These are phyloP conservation scores for Chironomus striatipennis DNA, from an alignment of 1,140 invertebrate genomes.

Conservation along the genomic window DNA sequence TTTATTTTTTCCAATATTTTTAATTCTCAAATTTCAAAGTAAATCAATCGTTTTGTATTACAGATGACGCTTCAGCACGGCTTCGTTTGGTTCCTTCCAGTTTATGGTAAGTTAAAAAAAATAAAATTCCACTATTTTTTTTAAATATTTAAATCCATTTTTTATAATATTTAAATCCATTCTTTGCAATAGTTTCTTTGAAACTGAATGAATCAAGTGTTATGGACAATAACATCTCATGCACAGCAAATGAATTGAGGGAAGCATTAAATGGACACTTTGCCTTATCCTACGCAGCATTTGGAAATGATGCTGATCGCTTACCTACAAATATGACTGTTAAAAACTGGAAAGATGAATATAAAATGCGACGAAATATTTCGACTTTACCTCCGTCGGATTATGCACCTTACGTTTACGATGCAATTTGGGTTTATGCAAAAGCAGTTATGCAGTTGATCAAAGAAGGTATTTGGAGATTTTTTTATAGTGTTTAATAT, in stretches of 20 bases:
- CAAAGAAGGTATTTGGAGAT: constrained; percentile 32
- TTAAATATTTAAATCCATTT: too few relatives aligned
- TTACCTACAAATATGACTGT: constrained; percentile 61
- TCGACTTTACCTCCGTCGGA: constrained; percentile 36
- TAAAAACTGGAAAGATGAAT: constrained; percentile 46
- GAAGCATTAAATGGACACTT: constrained; percentile 69
- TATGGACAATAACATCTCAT: constrained; percentile 28
- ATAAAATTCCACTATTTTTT: too few relatives aligned
- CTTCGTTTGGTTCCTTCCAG: constrained; percentile 76
- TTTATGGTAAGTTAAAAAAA: constrained; percentile 43
- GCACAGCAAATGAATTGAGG: constrained; percentile 28
- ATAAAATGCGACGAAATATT: constrained; percentile 31
- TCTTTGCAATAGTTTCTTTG: constrained; percentile 38
- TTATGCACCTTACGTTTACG: constrained; percentile 72
- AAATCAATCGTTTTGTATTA: constrained; percentile 22
- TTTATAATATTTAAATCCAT: too few relatives aligned
- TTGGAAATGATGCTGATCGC: constrained; percentile 46
- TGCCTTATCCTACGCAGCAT: constrained; percentile 59
- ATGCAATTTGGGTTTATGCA: constrained; percentile 79
- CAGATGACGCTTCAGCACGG: constrained; percentile 54
- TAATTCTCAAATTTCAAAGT: not conserved
- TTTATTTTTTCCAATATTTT: not conserved
- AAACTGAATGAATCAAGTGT: constrained; percentile 46
- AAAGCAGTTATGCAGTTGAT: constrained; percentile 57
- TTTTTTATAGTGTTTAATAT: not conserved